phyloP scores from a whole-genome alignment of 2,113 vertebrate species.

The Ophthalmolycus amberensis region DNA sequence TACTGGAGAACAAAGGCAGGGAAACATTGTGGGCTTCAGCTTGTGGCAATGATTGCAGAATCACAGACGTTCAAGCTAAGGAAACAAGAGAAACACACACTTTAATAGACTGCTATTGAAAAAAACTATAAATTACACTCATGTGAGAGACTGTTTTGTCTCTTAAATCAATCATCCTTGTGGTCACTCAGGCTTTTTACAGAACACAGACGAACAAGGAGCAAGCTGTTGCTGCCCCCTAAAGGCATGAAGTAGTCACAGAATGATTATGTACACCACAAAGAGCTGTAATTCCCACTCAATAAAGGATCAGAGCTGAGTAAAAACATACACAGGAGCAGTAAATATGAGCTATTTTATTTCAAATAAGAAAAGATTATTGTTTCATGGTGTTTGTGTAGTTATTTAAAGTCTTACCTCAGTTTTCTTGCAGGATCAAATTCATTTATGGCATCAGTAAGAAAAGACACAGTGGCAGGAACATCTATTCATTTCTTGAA shows the following conservation, averaged over 20 bases:
- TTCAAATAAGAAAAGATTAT: neutral
- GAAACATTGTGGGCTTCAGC: neutral
- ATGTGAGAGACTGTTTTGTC: neutral
- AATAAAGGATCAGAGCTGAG: neutral
- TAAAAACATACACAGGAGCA: neutral
- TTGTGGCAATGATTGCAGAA: neutral
- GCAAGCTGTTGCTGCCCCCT: conserved; percentile 70
- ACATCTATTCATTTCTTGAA: neutral
- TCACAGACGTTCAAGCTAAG: conserved; percentile 1
- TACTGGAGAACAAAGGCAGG: neutral
- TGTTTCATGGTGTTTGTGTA: rapidly evolving
- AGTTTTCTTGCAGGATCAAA: neutral
- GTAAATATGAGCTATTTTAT: neutral
- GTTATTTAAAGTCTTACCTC: conserved; percentile 1
- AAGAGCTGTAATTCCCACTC: neutral
- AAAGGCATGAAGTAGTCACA: conserved; percentile 40
- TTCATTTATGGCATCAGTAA: neutral
- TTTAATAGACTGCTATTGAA: neutral
- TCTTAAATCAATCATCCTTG: neutral
- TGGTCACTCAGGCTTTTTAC: neutral
- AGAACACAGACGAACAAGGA: neutral
- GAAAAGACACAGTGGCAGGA: conserved; percentile 10
- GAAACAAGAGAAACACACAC: neutral
- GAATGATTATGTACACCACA: neutral
- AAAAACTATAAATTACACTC: neutral